Evolutionary conservation across 2,113 vertebrate species (phyloP).

Genomic region (Falco punctatus): DNA sequence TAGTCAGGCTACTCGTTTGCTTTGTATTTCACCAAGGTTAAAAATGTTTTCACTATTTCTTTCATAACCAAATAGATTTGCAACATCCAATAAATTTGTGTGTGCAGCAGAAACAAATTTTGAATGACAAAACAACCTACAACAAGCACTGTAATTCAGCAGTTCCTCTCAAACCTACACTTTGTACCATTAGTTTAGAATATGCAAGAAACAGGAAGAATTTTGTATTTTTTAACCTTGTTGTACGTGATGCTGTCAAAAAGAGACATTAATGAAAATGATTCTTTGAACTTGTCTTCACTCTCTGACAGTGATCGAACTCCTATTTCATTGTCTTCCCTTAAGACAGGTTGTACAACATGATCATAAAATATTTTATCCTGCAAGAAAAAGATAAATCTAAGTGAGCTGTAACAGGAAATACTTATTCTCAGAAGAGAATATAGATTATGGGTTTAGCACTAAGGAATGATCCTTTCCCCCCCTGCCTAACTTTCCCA

Average conservation of each 20-base stretch:
- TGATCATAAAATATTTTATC: constrained; percentile 65
- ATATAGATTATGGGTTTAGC: not conserved
- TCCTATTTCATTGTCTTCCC: constrained; percentile 34
- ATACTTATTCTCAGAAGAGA: not conserved
- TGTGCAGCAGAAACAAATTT: not conserved
- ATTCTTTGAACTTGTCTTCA: constrained; percentile 64
- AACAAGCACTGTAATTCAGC: not conserved
- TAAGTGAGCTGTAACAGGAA: not conserved
- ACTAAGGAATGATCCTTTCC: not conserved
- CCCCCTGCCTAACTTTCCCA: not conserved
- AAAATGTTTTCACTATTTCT: not conserved
- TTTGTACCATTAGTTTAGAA: not conserved
- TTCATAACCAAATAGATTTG: not conserved
- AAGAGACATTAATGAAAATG: constrained; percentile 49
- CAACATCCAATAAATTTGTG: not conserved
- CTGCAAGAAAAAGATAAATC: constrained; percentile 62
- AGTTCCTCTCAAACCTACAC: not conserved
- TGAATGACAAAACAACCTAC: not conserved
- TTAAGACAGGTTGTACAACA: constrained; percentile 43
- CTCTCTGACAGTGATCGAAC: constrained; percentile 67
- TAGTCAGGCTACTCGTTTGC: not conserved
- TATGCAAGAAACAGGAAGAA: not conserved
- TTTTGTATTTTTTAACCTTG: constrained; percentile 70
- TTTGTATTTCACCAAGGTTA: not conserved
- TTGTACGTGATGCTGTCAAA: constrained; percentile 75